A percentile compares a stretch with the other conserved stretches of the same genome.
Evolutionary conservation across 2,888 invertebrate species (phyloP).

Genomic region (Scaptomyza parva): DNA sequence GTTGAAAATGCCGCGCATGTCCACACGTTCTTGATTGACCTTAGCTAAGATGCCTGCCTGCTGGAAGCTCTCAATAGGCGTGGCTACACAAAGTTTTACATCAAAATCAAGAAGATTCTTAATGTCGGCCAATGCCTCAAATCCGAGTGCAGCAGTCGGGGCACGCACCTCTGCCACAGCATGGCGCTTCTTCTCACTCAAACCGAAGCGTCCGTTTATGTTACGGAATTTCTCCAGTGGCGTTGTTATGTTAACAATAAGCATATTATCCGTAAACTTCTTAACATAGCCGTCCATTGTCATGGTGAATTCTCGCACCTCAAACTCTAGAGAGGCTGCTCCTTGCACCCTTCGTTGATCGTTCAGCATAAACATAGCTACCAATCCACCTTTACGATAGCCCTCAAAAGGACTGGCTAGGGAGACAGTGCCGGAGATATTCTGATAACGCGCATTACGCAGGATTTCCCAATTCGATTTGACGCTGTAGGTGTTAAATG

Average conservation of each 20-base stretch:
- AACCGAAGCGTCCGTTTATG: conserved; percentile 89
- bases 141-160: conserved; percentile 89
- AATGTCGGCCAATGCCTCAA: conserved; percentile 88
- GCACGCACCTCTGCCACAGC: conserved; percentile 90
- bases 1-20: conserved; percentile 91
- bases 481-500: conserved; percentile 87
- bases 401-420: conserved; percentile 89
- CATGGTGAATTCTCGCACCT: conserved; percentile 89
- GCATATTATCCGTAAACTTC: conserved; percentile 90
- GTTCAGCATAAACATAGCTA: conserved; percentile 88
- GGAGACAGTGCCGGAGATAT: conserved; percentile 87
- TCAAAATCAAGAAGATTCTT: conserved; percentile 89
- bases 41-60: conserved; percentile 89
- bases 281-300: conserved; percentile 89
- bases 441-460: conserved; percentile 86
- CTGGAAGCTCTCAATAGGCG: conserved; percentile 90
- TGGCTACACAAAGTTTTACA: conserved; percentile 89
- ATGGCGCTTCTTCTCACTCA: conserved; percentile 89
- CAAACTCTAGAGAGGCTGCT: conserved; percentile 89
- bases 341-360: conserved; percentile 89
- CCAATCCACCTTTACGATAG: conserved; percentile 89
- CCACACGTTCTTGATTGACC: conserved; percentile 89
- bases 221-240: conserved; percentile 89
- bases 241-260: conserved; percentile 91
- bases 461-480: conserved; percentile 90